phyloP scores from a whole-genome alignment of 2,797 vertebrate species.

The Galago senegalensis region DNA sequence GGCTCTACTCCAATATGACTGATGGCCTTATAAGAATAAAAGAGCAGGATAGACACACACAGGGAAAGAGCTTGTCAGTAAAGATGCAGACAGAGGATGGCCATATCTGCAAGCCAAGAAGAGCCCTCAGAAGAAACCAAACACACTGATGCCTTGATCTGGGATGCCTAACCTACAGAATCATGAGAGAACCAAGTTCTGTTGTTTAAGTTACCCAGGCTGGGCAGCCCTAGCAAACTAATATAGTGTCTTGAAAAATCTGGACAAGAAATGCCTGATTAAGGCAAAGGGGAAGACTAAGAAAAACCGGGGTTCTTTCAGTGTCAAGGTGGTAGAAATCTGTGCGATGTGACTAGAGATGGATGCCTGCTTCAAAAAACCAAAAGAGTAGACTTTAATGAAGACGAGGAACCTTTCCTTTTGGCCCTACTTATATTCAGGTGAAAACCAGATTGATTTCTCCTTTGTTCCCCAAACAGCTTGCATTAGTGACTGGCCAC shows the following conservation, averaged over 20 bases:
- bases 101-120: not conserved
- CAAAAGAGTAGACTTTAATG: slow-evolving; percentile 20
- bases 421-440: slow-evolving; percentile 69
- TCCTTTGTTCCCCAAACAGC: slow-evolving; percentile 79
- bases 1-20: not conserved
- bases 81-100: not conserved
- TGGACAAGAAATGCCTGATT: not conserved
- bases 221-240: not conserved
- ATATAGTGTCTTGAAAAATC: not conserved
- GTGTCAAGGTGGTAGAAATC: not conserved
- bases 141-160: not conserved
- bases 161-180: not conserved
- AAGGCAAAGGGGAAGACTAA: not conserved
- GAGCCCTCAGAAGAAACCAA: not conserved
- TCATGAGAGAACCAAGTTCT: not conserved
- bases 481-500: slow-evolving; percentile 73
- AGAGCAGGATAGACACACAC: not conserved
- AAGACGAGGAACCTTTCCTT: slow-evolving; percentile 38
- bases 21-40: not conserved
- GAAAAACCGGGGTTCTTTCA: slow-evolving; percentile 7
- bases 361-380: not conserved
- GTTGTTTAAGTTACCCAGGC: not conserved
- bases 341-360: slow-evolving; percentile 28
- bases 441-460: slow-evolving; percentile 76
- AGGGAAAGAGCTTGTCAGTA: not conserved